These are phyloP conservation scores for Acrossocheilus fasciatus DNA, from an alignment of 2,797 vertebrate genomes.

Conservation along the genomic window DNA sequence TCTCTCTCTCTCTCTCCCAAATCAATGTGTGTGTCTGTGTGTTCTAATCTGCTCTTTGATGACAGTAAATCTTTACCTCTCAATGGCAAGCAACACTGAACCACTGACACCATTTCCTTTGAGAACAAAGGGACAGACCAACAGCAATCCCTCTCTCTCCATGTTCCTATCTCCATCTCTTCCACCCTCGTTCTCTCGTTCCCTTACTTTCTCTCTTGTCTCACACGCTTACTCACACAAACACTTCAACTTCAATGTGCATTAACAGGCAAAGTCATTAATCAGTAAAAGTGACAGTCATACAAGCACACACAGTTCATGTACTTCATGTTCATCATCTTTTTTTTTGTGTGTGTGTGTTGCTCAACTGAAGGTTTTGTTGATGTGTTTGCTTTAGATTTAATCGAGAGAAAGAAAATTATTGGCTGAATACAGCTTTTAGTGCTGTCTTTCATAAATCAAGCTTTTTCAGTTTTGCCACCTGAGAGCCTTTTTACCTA, in stretches of 20 bases:
- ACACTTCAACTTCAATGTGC: not conserved
- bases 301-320: not conserved
- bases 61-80: conserved; percentile 99
- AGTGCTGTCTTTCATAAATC: not conserved
- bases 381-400: conserved; percentile 6
- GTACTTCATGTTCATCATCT: conserved; percentile 9
- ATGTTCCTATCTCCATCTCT: conserved; percentile 67
- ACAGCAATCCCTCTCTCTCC: conserved; percentile 80
- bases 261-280: conserved; percentile 22
- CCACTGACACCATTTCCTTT: conserved; percentile 94
- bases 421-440: conserved; percentile 3
- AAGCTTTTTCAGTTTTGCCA: not conserved
- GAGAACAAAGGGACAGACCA: conserved; percentile 91
- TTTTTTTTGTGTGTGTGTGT: not conserved
- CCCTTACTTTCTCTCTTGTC: conserved; percentile 51
- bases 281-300: conserved; percentile 23
- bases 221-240: conserved; percentile 4
- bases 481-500: not conserved
- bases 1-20: conserved; percentile 26
- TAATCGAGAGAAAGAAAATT: not conserved
- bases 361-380: not conserved
- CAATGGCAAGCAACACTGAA: conserved; percentile 88
- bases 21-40: conserved; percentile 90
- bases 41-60: conserved; percentile 96
- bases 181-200: conserved; percentile 21